Conservation (phyloP, 2,113 vertebrate species). For the Macroglossus sobrinus region DNA sequence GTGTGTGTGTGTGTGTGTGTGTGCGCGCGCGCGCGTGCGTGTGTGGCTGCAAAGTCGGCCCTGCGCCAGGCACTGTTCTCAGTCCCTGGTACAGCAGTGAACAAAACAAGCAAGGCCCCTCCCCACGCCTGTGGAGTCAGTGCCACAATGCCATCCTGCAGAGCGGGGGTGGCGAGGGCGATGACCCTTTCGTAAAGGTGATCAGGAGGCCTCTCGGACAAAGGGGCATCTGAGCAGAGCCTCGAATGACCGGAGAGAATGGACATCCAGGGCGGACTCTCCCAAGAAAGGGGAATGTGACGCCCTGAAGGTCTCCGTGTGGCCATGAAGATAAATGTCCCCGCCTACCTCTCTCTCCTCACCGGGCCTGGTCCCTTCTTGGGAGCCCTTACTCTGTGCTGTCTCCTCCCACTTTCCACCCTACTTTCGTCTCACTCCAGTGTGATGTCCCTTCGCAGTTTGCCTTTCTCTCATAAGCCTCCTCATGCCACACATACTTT, state of each 20-base stretch:
- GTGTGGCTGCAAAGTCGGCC: rapidly evolving
- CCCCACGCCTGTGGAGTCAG: background rate
- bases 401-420: background rate
- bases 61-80: background rate
- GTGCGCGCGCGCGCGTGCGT: no score
- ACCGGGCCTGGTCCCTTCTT: background rate
- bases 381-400: rapidly evolving
- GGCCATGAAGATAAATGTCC: rapidly evolving
- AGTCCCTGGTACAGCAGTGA: background rate
- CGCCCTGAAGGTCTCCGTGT: background rate
- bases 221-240: background rate
- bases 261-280: background rate
- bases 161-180: no score
- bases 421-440: background rate
- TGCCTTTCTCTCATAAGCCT: background rate
- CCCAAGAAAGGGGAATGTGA: background rate
- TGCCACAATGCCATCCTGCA: background rate
- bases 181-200: background rate
- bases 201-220: background rate
- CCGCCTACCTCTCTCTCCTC: background rate
- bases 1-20: rapidly evolving
- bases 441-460: background rate
- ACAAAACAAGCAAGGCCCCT: background rate
- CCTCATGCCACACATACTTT: background rate
- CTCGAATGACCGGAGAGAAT: background rate